Conservation (phyloP, 2,113 vertebrate genomes). For the Apaloderma vittatum region DNA sequence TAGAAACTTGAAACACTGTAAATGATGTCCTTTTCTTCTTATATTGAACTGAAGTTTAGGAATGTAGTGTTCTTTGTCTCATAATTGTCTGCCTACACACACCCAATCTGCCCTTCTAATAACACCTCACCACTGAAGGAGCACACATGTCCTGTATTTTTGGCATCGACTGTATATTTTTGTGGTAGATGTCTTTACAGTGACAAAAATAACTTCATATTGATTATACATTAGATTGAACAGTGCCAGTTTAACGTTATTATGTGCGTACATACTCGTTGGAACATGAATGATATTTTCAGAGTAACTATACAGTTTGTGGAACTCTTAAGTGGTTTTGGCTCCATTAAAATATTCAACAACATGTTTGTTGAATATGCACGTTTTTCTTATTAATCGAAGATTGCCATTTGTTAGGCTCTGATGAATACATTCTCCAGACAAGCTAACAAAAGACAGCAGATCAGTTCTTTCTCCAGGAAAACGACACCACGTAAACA, state of each 20-base stretch:
- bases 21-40: slow-evolving; percentile 68
- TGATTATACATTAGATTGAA: background rate
- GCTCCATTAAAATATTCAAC: background rate
- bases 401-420: slow-evolving; percentile 13
- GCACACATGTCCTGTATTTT: slow-evolving; percentile 31
- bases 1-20: slow-evolving; percentile 71
- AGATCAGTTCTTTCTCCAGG: background rate
- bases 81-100: slow-evolving; percentile 50
- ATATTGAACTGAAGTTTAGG: slow-evolving; percentile 48
- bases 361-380: background rate
- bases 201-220: slow-evolving; percentile 51
- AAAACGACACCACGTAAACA: slow-evolving; percentile 12
- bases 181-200: slow-evolving; percentile 44
- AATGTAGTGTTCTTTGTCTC: slow-evolving; percentile 68
- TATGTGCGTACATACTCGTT: background rate
- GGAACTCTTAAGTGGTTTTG: background rate
- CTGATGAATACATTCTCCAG: slow-evolving; percentile 21
- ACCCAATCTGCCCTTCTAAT: slow-evolving; percentile 26
- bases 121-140: background rate
- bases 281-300: slow-evolving; percentile 12
- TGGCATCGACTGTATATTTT: slow-evolving; percentile 52
- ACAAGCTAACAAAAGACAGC: slow-evolving; percentile 15
- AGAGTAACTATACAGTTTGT: background rate
- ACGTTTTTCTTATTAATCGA: background rate
- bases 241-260: background rate